Evolutionary conservation across 1,140 invertebrate genomes (phyloP).

Genomic region (Nymphalis io): DNA sequence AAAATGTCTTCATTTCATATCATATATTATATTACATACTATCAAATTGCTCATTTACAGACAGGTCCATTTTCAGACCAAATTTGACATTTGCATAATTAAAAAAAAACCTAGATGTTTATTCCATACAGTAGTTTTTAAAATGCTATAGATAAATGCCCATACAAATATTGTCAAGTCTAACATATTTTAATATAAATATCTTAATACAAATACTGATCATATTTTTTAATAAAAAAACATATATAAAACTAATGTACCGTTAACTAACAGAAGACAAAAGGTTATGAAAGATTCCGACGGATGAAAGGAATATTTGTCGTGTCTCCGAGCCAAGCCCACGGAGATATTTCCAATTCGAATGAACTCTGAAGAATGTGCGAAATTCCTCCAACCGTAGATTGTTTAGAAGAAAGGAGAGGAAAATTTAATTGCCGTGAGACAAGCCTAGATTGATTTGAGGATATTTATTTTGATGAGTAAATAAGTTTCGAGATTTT

Average conservation of each 20-base stretch:
- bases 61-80: too few relatives aligned
- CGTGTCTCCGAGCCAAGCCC: background rate
- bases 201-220: background rate
- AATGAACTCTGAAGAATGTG: slow-evolving; percentile 1
- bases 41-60: too few relatives aligned
- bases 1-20: too few relatives aligned
- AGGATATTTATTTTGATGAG: background rate
- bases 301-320: background rate
- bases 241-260: background rate
- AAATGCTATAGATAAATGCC: too few relatives aligned
- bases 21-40: too few relatives aligned
- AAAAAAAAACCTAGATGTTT: too few relatives aligned
- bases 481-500: background rate
- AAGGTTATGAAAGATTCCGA: slow-evolving; percentile 6
- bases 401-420: slow-evolving; percentile 6
- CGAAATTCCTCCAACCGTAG: background rate
- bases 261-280: background rate
- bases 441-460: background rate
- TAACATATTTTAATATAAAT: background rate
- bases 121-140: too few relatives aligned
- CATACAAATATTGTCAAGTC: too few relatives aligned
- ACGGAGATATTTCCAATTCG: background rate
- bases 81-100: too few relatives aligned
- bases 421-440: background rate
- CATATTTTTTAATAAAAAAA: background rate